Conservation (phyloP, 2,797 vertebrate genomes). For the Cirrhinus mrigala region DNA sequence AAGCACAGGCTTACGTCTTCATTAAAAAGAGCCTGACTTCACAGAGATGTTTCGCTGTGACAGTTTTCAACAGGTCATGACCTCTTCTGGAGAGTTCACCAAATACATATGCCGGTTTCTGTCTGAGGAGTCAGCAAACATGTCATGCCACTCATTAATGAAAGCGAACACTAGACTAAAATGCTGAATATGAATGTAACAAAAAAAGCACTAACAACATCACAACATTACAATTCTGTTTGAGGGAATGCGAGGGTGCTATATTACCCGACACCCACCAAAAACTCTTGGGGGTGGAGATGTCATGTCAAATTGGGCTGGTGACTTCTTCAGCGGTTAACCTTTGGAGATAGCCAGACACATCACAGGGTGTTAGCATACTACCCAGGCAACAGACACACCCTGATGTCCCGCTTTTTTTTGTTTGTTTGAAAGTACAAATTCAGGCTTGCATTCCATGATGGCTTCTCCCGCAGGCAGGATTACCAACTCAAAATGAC, state of each 20-base stretch:
- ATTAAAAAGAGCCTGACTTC: conserved; percentile 45
- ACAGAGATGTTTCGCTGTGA: not conserved
- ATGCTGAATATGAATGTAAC: not conserved
- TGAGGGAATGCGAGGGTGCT: not conserved
- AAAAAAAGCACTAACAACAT: not conserved
- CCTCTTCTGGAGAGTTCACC: conserved; percentile 14
- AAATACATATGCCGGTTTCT: not conserved
- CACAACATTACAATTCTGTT: not conserved
- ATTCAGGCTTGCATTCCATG: conserved; percentile 13
- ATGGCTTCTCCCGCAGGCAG: conserved; percentile 16
- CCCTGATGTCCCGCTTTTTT: conserved; percentile 16
- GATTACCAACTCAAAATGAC: conserved; percentile 38
- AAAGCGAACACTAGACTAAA: not conserved
- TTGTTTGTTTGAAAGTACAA: conserved; percentile 4
- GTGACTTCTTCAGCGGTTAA: conserved; percentile 66
- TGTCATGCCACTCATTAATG: not conserved
- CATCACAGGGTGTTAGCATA: conserved; percentile 47
- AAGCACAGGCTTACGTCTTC: conserved; percentile 16
- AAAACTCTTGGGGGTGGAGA: conserved; percentile 48
- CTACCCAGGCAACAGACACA: conserved; percentile 2
- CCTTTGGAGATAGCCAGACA: conserved; percentile 69
- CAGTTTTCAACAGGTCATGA: conserved; percentile 33
- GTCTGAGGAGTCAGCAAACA: conserved; percentile 28
- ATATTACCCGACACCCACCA: conserved; percentile 61
- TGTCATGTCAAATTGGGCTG: conserved; percentile 67